Conservation (phyloP, 2,113 vertebrate genomes). For the Xyrauchen texanus region DNA sequence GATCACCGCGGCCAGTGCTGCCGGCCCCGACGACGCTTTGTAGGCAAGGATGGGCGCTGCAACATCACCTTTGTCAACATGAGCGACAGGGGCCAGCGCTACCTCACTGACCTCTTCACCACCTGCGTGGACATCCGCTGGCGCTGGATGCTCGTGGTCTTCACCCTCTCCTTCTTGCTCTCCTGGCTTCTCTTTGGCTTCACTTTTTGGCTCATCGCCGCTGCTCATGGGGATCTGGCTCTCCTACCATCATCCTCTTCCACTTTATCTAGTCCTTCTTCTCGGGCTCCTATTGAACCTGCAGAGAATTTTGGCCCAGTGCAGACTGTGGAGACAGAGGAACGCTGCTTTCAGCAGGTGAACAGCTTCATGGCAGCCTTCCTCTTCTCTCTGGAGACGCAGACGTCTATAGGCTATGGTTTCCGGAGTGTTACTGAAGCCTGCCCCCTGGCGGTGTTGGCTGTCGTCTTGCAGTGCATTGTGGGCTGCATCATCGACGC, state of each 20-base stretch:
- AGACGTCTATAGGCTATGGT: slow-evolving; percentile 91
- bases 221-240: slow-evolving; percentile 81
- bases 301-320: slow-evolving; percentile 43
- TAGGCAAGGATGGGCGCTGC: slow-evolving; percentile 90
- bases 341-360: slow-evolving; percentile 85
- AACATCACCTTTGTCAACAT: slow-evolving; percentile 90
- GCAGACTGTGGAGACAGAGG: slow-evolving; percentile 58
- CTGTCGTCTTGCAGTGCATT: slow-evolving; percentile 90
- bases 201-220: slow-evolving; percentile 88
- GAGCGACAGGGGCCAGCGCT: slow-evolving; percentile 86
- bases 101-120: slow-evolving; percentile 89
- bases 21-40: slow-evolving; percentile 81
- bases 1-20: slow-evolving; percentile 45
- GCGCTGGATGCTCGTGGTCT: slow-evolving; percentile 91
- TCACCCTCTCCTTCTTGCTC: slow-evolving; percentile 88
- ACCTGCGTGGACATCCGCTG: slow-evolving; percentile 92
- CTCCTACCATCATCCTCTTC: slow-evolving; percentile 44
- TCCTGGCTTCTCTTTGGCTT: slow-evolving; percentile 92
- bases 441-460: slow-evolving; percentile 87
- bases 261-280: slow-evolving; percentile 44
- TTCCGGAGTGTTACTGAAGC: slow-evolving; percentile 89
- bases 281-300: slow-evolving; percentile 44
- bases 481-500: slow-evolving; percentile 90
- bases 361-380: slow-evolving; percentile 90
- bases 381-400: slow-evolving; percentile 89